These are phyloP conservation scores for Ophiothrix spiculata DNA, from an alignment of 35 echinoderm and acorn worm species.

Conservation along the genomic window DNA sequence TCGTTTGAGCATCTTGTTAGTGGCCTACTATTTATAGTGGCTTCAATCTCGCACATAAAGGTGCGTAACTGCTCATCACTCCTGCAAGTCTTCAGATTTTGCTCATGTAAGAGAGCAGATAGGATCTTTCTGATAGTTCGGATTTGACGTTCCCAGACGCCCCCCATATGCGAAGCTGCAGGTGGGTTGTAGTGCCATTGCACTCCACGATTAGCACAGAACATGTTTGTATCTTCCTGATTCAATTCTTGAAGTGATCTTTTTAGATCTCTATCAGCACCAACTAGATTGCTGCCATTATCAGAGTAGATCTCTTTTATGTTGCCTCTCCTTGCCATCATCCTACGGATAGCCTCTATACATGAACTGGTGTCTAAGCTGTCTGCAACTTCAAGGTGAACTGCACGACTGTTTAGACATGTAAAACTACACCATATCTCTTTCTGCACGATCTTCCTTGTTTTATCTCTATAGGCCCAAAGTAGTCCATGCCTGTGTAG, in stretches of 20 bases:
- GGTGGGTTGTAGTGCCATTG: conserved; percentile 54
- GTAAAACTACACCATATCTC: conserved; percentile 64
- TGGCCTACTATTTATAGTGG: conserved; percentile 41
- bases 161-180: conserved; percentile 33
- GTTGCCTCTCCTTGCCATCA: conserved; percentile 29
- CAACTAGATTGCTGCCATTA: conserved; percentile 44
- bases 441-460: conserved; percentile 21
- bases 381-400: conserved; percentile 41
- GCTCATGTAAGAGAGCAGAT: conserved; percentile 24
- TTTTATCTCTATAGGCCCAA: conserved; percentile 39
- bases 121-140: conserved; percentile 38
- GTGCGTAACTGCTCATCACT: conserved; percentile 55
- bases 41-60: conserved; percentile 44
- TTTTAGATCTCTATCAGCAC: conserved; percentile 25
- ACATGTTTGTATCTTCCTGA: neutral
- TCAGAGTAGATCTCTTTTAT: conserved; percentile 20
- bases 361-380: conserved; percentile 44
- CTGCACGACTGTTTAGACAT: conserved; percentile 42
- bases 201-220: neutral
- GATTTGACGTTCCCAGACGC: conserved; percentile 53
- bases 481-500: conserved; percentile 39
- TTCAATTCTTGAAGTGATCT: conserved; percentile 29
- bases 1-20: conserved; percentile 39
- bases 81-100: conserved; percentile 20
- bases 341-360: conserved; percentile 26